These are phyloP conservation scores for Brachionus rotundiformis DNA, from an alignment of 1,140 invertebrate genomes.

Conservation along the genomic window DNA sequence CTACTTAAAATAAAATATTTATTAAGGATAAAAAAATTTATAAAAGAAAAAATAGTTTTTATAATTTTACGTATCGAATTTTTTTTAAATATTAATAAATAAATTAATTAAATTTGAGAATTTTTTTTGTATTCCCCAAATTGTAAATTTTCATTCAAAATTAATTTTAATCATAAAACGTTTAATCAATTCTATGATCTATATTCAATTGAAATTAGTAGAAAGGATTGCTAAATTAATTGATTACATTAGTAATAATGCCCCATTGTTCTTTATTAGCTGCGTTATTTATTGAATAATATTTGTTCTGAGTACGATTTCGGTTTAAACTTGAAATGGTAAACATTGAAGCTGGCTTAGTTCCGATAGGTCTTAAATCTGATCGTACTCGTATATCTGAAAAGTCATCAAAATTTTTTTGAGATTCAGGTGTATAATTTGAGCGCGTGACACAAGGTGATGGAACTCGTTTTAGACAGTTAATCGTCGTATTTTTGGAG, in stretches of 20 bases:
- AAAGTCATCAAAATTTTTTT: slow-evolving; percentile 19
- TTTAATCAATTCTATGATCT: background rate
- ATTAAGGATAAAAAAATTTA: background rate
- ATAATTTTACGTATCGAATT: background rate
- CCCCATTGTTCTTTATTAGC: background rate
- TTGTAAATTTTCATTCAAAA: too few relatives aligned
- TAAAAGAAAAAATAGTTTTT: background rate
- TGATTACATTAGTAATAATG: background rate
- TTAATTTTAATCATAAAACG: background rate
- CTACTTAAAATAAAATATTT: background rate
- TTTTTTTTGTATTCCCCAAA: too few relatives aligned
- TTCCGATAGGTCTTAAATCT: slow-evolving; percentile 27
- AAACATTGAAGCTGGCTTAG: slow-evolving; percentile 47
- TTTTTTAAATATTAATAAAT: background rate
- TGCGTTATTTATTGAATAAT: background rate
- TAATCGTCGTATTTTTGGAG: slow-evolving; percentile 9
- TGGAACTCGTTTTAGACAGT: background rate
- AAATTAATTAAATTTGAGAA: too few relatives aligned
- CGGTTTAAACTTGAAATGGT: slow-evolving; percentile 4
- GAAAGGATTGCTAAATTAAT: background rate
- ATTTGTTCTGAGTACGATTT: background rate
- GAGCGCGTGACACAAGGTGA: background rate
- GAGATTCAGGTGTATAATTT: background rate
- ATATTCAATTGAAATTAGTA: too few relatives aligned
- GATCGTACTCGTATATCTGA: background rate